Conservation (phyloP, 2,113 vertebrate species). For the Salvator merianae region DNA sequence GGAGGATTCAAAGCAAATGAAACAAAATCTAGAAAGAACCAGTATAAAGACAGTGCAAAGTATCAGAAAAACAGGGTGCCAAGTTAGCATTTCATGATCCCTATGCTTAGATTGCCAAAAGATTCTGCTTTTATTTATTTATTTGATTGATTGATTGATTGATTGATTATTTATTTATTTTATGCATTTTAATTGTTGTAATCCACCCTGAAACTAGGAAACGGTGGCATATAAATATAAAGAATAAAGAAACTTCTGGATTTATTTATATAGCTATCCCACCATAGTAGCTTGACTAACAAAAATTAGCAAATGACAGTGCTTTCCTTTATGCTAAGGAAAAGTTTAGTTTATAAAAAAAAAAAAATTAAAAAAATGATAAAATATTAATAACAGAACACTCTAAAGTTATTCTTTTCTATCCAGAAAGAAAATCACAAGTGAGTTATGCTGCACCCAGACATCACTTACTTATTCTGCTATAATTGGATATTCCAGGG, state of each 20-base stretch:
- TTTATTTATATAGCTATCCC: background rate
- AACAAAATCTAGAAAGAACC: background rate
- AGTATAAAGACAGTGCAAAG: background rate
- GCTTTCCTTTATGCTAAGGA: background rate
- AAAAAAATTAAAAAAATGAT: background rate
- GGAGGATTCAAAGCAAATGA: conserved; percentile 45
- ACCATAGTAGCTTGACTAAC: background rate
- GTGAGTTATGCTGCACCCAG: no score
- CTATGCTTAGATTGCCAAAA: background rate
- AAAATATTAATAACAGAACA: no score
- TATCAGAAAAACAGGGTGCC: background rate
- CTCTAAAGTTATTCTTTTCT: no score
- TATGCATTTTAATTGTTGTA: no score
- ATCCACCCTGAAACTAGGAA: no score
- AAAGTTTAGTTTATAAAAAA: background rate
- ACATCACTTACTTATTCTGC: no score
- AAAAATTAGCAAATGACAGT: background rate
- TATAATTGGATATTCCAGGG: no score
- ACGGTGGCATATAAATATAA: no score
- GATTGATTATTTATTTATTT: no score
- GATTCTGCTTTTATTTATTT: no score
- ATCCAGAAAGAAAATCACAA: no score
- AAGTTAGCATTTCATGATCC: background rate
- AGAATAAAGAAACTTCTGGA: background rate
- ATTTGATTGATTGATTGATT: no score